Evolutionary conservation across 2,888 invertebrate species (phyloP).

Genomic region (Ceratothoa steindachneri): DNA sequence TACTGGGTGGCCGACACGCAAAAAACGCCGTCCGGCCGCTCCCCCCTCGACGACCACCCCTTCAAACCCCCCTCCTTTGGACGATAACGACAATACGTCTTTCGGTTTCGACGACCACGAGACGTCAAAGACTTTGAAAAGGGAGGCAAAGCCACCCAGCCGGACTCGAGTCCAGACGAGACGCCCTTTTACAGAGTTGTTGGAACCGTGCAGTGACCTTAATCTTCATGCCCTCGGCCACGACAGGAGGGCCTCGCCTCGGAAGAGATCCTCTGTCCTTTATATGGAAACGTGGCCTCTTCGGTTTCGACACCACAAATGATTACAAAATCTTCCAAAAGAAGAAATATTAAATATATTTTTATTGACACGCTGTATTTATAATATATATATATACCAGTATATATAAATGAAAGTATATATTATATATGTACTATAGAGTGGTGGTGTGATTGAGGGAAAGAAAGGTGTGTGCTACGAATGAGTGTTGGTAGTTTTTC

Average conservation of each 20-base stretch:
- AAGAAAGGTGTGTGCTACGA: background rate
- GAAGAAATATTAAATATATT: background rate
- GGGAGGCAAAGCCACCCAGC: background rate
- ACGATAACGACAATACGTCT: conserved; percentile 42
- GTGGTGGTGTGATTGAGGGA: background rate
- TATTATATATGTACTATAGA: background rate
- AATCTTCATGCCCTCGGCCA: conserved; percentile 27
- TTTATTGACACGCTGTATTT: background rate
- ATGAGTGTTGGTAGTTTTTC: background rate
- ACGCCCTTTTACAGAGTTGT: conserved; percentile 18
- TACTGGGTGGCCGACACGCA: conserved; percentile 45
- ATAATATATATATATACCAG: too few species aligned
- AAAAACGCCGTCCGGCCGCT: conserved; percentile 27
- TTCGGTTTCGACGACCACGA: conserved; percentile 39
- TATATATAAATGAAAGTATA: too few species aligned
- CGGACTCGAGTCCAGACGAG: conserved; percentile 2
- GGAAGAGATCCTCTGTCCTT: conserved; percentile 40
- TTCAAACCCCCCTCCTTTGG: too few species aligned
- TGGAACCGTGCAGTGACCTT: background rate
- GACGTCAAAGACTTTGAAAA: conserved; percentile 36
- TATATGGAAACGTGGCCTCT: conserved; percentile 44
- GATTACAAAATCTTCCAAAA: conserved; percentile 4
- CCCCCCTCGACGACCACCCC: conserved; percentile 3
- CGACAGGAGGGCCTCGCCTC: conserved; percentile 40
- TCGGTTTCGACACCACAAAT: conserved; percentile 43